Percentiles rank a stretch among this genome's conserved stretches.
Conservation (phyloP, 2,113 vertebrate species). For the Malaclemys terrapin region DNA sequence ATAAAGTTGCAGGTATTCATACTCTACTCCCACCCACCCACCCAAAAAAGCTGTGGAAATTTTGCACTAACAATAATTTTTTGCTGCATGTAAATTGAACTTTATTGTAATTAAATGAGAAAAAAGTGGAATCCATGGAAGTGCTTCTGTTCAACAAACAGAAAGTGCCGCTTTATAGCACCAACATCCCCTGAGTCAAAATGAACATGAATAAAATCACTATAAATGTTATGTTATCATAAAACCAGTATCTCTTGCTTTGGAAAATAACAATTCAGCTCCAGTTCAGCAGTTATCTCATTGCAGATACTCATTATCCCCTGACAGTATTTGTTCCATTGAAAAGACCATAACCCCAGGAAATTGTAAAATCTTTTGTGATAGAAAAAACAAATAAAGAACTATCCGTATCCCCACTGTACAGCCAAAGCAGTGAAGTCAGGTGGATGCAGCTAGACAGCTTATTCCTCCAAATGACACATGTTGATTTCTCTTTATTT, state of each 20-base stretch:
- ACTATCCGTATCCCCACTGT: neutral
- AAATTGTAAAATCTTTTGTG: neutral
- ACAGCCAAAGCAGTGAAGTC: neutral
- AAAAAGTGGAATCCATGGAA: neutral
- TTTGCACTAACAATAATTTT: neutral
- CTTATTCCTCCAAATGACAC: neutral
- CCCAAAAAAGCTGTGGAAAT: neutral
- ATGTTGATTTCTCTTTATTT: neutral
- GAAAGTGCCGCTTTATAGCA: neutral
- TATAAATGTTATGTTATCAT: neutral
- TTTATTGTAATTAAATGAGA: neutral
- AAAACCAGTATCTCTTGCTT: neutral
- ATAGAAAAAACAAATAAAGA: neutral
- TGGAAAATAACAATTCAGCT: neutral
- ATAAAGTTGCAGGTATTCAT: neutral
- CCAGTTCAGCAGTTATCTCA: accelerated
- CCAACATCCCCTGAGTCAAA: neutral
- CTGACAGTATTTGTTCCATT: neutral
- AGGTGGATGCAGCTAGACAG: neutral
- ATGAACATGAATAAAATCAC: neutral
- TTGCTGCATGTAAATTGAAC: neutral
- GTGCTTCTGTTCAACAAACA: neutral
- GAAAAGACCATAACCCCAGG: neutral
- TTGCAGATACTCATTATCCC: neutral
- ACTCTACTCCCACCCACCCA: neutral